phyloP scores from a whole-genome alignment of 1,140 invertebrate genomes.

The Pseudomyrmex dendroicus region DNA sequence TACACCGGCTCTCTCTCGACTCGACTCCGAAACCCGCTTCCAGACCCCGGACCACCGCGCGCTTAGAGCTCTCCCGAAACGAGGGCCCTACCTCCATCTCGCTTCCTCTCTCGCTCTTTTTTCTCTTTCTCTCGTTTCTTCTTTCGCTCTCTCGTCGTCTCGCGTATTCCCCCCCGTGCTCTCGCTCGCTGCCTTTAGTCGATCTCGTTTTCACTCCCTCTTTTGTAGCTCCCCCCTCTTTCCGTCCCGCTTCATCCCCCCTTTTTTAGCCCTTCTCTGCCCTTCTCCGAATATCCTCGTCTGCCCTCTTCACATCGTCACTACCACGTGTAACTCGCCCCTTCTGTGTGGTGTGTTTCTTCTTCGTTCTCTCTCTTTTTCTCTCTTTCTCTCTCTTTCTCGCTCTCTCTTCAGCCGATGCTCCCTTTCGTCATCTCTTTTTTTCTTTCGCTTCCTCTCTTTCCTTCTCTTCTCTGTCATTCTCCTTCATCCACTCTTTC shows the following conservation, averaged over 20 bases:
- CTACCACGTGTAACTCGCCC: slow-evolving; percentile 42
- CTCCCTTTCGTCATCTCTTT: slow-evolving; percentile 34
- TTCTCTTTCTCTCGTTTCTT: slow-evolving; percentile 61
- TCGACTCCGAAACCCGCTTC: slow-evolving; percentile 54
- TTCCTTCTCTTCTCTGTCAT: slow-evolving; percentile 42
- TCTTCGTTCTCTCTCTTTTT: slow-evolving; percentile 35
- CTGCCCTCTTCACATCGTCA: slow-evolving; percentile 58
- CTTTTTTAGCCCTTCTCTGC: slow-evolving; percentile 4
- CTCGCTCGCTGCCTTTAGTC: slow-evolving; percentile 65
- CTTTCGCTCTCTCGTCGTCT: slow-evolving; percentile 67
- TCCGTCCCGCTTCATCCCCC: slow-evolving; percentile 24
- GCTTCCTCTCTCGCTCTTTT: slow-evolving; percentile 22
- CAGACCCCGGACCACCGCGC: slow-evolving; percentile 38
- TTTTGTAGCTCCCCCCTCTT: slow-evolving; percentile 48
- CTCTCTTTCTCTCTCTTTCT: slow-evolving; percentile 33
- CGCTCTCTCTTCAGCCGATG: slow-evolving; percentile 20
- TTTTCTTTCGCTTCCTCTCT: slow-evolving; percentile 50
- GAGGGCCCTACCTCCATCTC: slow-evolving; percentile 34
- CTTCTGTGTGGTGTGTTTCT: slow-evolving; percentile 42
- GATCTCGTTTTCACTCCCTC: slow-evolving; percentile 67
- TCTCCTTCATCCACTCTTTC: slow-evolving; percentile 70
- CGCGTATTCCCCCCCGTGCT: slow-evolving; percentile 49
- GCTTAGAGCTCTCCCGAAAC: slow-evolving; percentile 36
- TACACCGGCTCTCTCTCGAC: slow-evolving; percentile 46
- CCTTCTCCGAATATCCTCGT: slow-evolving; percentile 53